phyloP scores from a whole-genome alignment of 2,113 vertebrate genomes.

The Erythrocercus mccallii region DNA sequence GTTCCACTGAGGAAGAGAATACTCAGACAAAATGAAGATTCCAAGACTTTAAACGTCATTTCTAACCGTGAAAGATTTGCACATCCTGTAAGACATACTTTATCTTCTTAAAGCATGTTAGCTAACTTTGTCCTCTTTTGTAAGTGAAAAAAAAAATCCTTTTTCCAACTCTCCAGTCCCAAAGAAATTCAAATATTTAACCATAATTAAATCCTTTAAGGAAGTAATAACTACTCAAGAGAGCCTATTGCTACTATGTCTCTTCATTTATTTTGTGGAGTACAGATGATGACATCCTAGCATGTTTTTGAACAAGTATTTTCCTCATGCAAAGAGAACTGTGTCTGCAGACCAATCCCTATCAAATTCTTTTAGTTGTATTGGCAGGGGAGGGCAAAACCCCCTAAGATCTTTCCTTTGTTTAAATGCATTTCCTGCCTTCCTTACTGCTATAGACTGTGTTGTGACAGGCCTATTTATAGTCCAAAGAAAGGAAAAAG shows the following conservation, averaged over 20 bases:
- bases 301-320: not conserved
- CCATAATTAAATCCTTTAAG: not conserved
- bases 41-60: not conserved
- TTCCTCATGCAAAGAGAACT: not conserved
- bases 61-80: not conserved
- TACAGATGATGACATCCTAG: not conserved
- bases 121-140: not conserved
- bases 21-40: not conserved
- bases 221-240: not conserved
- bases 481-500: conserved; percentile 80
- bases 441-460: conserved; percentile 77
- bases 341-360: not conserved
- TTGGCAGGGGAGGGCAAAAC: not conserved
- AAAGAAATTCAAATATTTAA: not conserved
- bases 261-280: not conserved
- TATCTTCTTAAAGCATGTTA: not conserved
- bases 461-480: conserved; percentile 84
- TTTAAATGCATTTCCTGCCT: conserved; percentile 88
- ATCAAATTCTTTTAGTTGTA: not conserved
- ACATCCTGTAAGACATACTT: not conserved
- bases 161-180: not conserved
- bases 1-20: not conserved
- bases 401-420: conserved; percentile 44
- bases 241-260: not conserved
- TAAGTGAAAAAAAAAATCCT: not conserved